Conservation (phyloP, 2,797 vertebrate genomes). For the Huso huso region DNA sequence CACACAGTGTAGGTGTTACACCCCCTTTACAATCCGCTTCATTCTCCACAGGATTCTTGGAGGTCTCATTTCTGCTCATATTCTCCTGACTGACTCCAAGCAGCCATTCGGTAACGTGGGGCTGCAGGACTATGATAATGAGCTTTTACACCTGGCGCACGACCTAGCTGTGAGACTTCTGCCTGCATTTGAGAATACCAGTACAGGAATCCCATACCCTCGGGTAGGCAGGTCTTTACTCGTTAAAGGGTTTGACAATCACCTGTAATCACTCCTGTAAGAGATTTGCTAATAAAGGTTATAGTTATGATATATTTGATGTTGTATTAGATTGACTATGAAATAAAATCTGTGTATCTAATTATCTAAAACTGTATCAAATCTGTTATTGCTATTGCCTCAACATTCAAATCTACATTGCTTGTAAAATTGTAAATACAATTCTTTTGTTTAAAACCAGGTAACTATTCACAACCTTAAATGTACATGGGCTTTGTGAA, state of each 20-base stretch:
- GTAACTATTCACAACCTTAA: too few species aligned
- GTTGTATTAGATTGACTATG: too few species aligned
- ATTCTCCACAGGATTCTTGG: constrained; percentile 73
- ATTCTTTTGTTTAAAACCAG: too few species aligned
- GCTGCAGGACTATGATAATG: constrained; percentile 82
- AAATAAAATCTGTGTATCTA: too few species aligned
- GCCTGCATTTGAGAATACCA: constrained; percentile 96
- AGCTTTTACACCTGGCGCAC: constrained; percentile 86
- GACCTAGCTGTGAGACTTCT: constrained; percentile 89
- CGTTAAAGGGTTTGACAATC: too few species aligned
- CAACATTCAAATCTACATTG: too few species aligned
- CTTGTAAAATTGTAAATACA: too few species aligned
- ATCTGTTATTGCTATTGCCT: too few species aligned
- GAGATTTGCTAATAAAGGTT: not conserved
- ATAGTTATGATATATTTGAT: too few species aligned
- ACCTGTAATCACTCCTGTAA: too few species aligned
- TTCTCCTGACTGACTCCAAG: constrained; percentile 84
- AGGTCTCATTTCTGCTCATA: constrained; percentile 91
- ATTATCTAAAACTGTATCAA: too few species aligned
- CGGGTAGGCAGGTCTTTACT: constrained; percentile 62
- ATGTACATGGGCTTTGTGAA: too few species aligned
- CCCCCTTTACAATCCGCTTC: constrained; percentile 1
- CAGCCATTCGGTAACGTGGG: constrained; percentile 89
- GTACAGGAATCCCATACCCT: constrained; percentile 90
- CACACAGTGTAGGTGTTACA: fast-evolving